These are phyloP conservation scores for Drosophila macrothrix DNA, from an alignment of 2,888 invertebrate species.

Conservation along the genomic window DNA sequence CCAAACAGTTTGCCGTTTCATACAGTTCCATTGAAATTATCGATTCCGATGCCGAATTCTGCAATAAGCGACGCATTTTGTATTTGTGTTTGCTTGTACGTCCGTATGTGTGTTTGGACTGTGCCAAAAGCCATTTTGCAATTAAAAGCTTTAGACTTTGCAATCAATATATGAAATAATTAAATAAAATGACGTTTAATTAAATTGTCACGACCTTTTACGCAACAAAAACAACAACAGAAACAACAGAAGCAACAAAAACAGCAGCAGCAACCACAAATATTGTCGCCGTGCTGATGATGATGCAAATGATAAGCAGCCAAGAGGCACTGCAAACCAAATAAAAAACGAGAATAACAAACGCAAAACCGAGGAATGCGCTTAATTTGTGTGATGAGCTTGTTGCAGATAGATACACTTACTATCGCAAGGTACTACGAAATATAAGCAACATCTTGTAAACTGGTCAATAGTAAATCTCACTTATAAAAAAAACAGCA, in stretches of 20 bases:
- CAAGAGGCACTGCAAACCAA: slow-evolving; percentile 24
- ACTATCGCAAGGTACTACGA: background rate
- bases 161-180: slow-evolving; percentile 72
- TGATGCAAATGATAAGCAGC: slow-evolving; percentile 51
- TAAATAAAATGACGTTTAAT: slow-evolving; percentile 74
- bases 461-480: background rate
- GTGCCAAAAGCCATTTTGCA: slow-evolving; percentile 53
- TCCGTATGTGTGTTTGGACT: background rate
- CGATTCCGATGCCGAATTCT: slow-evolving; percentile 34
- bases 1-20: slow-evolving; percentile 50
- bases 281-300: slow-evolving; percentile 47
- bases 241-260: slow-evolving; percentile 18
- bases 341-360: slow-evolving; percentile 21
- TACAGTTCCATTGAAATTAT: slow-evolving; percentile 46
- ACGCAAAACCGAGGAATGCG: slow-evolving; percentile 60
- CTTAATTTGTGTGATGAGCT: slow-evolving; percentile 63
- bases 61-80: slow-evolving; percentile 7
- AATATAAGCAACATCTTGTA: background rate
- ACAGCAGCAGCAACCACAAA: slow-evolving; percentile 2
- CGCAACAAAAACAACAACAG: slow-evolving; percentile 40
- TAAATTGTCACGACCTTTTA: slow-evolving; percentile 75
- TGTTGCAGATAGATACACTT: slow-evolving; percentile 16
- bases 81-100: background rate
- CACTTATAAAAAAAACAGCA: background rate
- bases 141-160: slow-evolving; percentile 72